Evolutionary conservation across 2,797 vertebrate genomes (phyloP), one percentile per base, ranked within the genome.

Genomic region (Cephalopachus bancanus): DNA sequence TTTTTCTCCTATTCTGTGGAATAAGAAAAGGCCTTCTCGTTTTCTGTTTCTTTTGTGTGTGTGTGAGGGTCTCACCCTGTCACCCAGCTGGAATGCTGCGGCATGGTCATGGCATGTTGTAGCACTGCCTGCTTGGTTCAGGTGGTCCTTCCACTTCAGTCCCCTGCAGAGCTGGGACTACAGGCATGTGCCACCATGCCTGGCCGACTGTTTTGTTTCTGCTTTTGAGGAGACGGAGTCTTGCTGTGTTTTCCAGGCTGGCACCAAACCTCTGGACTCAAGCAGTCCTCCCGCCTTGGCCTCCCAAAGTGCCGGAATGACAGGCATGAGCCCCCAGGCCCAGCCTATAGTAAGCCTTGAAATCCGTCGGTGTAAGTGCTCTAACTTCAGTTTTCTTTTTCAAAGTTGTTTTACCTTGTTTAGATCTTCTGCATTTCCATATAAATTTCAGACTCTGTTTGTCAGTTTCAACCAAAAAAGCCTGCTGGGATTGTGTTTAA

Each of bases 381-480:
- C 3, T n/a, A 94, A 28, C n/a, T 44, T 81, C 49, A 59, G 74
- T 69, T 53, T 78, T 69, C 44, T 67, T 85, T 81, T 67, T 62
- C 12, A 78, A 71, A 89, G 24, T 53, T 19, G 28, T 51, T 83
- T 90, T 90, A 16, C 4, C 20, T 74, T 78, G 75, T 83, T 20
- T 65, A 67, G 72, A 24, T 89, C 33, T 51, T 55, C 71, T 95
- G 79, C 80, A 17, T 92, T 92, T 92, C 15, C 53, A 67, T 67
- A 67, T 85, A 89, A 44, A 60, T 83, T 96, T 92, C 78, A 78
- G 10, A 90, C 87, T 79, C n/a, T 74, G 11, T 62, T 91, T 87
- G 64, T 26, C 49, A 92, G 16, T 92, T 94, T 71, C n/a, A 81
- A 62, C 37, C 71, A 84, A 69, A 80, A 88, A 90, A 51, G 12